Evolutionary conservation across 2,797 vertebrate genomes (phyloP), one percentile per base, ranked within the genome.

Genomic region (Carduelis carduelis): DNA sequence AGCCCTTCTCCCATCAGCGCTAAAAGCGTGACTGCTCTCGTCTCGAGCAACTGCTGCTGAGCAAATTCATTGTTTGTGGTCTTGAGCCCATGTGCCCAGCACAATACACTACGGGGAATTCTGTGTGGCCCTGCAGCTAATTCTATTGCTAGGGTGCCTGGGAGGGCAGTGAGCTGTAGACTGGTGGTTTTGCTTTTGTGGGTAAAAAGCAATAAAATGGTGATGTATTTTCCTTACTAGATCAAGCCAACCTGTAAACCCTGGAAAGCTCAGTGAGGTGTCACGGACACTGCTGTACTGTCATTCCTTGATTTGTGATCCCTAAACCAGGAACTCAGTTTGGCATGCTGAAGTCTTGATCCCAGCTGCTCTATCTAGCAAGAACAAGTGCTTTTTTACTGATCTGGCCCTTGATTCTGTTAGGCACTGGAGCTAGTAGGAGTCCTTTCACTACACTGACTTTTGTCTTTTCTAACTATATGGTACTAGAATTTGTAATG

Each of bases 71-170:
- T 56, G 11, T 41, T 76, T 41, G 35, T 22, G 30, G 39, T 28
- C 0, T 0, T 18, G 39, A 23, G 46, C 14, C 46, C 56, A 4
- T 2, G 22, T 27, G 27, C 30, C 70, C 87, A 80, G 55, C 37
- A 50, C 0, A 4, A 9, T 3, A 17, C 0, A 0, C 21, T 74
- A 0, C 3, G 41, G 28, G 68, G 41, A 92, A 35, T 11, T 17
- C 43, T 9, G 2, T 27, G 28, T 59, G 65, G 26, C 39, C 22
- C 32, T 41, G 57, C 44, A 87, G 32, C 14, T 30, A 2, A 66
- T 80, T 65, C 79, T 28, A 19, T 50, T 75, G n/a, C 35, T 75
- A 11, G 49, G 37, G 69, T 27, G 74, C 34, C 57, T 89, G 53
- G 35, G 12, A 89, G 30, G 34, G 53, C 75, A 83, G 41, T 1